Conservation (phyloP, 2,797 vertebrate genomes). For the Poecilia velifera region DNA sequence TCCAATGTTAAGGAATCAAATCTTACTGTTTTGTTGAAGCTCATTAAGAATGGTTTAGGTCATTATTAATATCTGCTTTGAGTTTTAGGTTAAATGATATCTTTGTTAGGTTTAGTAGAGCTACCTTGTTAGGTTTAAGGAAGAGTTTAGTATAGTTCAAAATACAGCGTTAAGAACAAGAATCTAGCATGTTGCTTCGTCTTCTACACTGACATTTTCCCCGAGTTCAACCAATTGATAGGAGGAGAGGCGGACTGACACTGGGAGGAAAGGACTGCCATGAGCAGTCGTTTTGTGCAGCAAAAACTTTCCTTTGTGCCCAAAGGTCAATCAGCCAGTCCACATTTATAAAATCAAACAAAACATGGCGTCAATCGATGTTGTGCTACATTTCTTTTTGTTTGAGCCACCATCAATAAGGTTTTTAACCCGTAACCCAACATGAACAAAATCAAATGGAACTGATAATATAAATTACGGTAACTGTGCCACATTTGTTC, state of each 20-base stretch:
- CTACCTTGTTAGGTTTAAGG: constrained; percentile 4
- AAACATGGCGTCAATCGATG: too few species aligned
- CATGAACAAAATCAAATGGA: too few species aligned
- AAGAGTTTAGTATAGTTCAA: neutral
- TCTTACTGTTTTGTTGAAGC: neutral
- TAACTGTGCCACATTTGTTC: too few species aligned
- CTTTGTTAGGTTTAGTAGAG: neutral
- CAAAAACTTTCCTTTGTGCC: too few species aligned
- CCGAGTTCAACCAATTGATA: neutral
- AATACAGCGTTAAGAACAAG: neutral
- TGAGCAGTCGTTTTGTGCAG: too few species aligned
- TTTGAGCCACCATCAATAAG: too few species aligned
- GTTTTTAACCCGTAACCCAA: too few species aligned
- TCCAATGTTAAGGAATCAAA: neutral
- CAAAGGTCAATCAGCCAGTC: too few species aligned
- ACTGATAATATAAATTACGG: too few species aligned
- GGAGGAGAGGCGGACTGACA: too few species aligned
- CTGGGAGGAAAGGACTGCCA: neutral
- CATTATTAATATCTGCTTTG: neutral
- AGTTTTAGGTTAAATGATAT: neutral
- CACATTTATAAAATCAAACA: too few species aligned
- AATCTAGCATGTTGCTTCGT: neutral
- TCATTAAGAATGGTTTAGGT: neutral
- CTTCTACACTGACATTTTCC: neutral
- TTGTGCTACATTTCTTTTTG: too few species aligned